Base-by-base conservation (phyloP, 2,888 invertebrate genomes). In the Drosophila suboccidentalis region DNA sequence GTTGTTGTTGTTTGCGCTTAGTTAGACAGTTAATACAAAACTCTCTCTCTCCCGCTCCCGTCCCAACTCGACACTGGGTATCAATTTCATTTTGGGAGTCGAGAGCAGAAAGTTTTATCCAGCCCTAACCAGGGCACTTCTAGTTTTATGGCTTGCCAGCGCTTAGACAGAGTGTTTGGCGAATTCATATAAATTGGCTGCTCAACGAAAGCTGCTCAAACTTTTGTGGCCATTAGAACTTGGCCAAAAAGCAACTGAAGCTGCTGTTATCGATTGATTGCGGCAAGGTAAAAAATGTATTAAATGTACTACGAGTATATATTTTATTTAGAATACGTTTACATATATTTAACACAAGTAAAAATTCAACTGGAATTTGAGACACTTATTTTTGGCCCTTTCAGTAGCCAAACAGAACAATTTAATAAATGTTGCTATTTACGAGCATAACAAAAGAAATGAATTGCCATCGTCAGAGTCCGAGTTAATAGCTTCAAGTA, bases 1-100 rank as follows among this genome's bases (percentile, higher is more conserved):
- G 62, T 60, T 71, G 62, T 60, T 81, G 66, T 71, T 80, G 70
- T 60, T 70, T 65, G 64, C 78, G 75, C 68, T 73, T 73, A 71
- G 78, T 65, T 60, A 74, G 72, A 60, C 74, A 79, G 86, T 85
- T 89, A 87, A 84, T 87, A 81, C 49, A 71, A 85, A 74, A 71
- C 61, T 71, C 58, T 65, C 67, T 53, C 36, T 26, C 57, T 34
- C n/a, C 11, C 1, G 4, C 19, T 70, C 64, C 59, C 50, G 51
- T 61, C 46, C 43, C 34, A 6, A 32, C 34, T 15, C n/a, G 6
- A 11, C 26, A 39, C 9, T 19, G 46, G 39, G 67, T 73, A 71
- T 89, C 71, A 71, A 89, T 83, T 86, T 80, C 88, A 75, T 68
- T 68, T 73, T 68, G 78, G 81, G 73, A 72, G 70, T 66, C 71